These are phyloP conservation scores for Nesidiocoris tenuis DNA, from an alignment of 2,888 invertebrate genomes.

Conservation along the genomic window DNA sequence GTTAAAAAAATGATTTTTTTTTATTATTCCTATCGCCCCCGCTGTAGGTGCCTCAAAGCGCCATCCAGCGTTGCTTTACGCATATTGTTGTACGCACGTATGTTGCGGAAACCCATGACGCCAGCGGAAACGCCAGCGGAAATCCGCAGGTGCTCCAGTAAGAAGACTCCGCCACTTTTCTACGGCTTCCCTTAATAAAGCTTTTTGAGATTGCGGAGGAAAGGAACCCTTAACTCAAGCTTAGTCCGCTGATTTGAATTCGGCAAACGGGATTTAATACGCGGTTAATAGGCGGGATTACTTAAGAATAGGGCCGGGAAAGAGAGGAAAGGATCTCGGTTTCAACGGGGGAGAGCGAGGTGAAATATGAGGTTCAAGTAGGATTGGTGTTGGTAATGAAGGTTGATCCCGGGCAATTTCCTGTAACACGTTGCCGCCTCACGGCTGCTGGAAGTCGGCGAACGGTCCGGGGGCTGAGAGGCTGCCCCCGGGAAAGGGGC, in stretches of 20 bases:
- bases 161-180: too few species aligned
- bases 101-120: too few species aligned
- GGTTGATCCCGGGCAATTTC: conserved; percentile 49
- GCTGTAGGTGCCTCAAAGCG: too few species aligned
- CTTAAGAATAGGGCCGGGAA: neutral
- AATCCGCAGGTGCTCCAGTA: too few species aligned
- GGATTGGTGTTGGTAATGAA: conserved; percentile 47
- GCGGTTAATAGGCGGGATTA: conserved; percentile 32
- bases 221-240: too few species aligned
- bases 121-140: too few species aligned
- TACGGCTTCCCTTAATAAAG: too few species aligned
- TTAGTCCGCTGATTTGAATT: conserved; percentile 13
- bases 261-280: conserved; percentile 30
- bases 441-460: neutral
- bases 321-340: conserved; percentile 23
- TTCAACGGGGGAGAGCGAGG: conserved; percentile 41
- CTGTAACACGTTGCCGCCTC: conserved; percentile 40
- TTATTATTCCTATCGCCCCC: too few species aligned
- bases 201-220: too few species aligned
- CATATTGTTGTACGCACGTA: too few species aligned
- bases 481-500: conserved; percentile 43
- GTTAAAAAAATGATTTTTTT: too few species aligned
- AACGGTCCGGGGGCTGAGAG: neutral
- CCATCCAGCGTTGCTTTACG: too few species aligned
- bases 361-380: conserved; percentile 39